Conservation (phyloP, 2,797 vertebrate species). For the Peromyscus attwateri region DNA sequence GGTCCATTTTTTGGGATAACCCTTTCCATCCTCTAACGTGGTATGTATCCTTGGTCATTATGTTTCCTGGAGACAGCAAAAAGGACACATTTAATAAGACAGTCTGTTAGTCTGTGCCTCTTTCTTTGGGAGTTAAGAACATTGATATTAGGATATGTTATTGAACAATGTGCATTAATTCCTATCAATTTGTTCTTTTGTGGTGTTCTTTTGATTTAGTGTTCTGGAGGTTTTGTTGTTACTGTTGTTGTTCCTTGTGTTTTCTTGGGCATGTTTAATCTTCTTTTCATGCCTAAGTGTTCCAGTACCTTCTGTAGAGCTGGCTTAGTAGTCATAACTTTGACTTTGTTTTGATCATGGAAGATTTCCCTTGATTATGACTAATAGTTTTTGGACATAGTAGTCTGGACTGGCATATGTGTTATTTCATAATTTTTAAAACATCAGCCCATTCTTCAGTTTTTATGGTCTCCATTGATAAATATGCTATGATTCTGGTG, state of each 20-base stretch:
- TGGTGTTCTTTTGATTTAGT: neutral
- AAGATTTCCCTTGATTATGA: neutral
- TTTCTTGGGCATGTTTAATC: neutral
- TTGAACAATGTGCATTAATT: neutral
- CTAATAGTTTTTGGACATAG: too few species aligned
- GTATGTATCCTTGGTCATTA: neutral
- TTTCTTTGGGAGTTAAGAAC: neutral
- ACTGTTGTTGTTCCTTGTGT: neutral
- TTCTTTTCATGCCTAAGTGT: neutral
- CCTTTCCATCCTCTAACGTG: neutral
- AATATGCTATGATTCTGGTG: neutral
- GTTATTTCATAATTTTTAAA: neutral
- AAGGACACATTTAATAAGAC: neutral
- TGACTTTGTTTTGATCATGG: neutral
- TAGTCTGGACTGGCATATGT: neutral
- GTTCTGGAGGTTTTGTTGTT: neutral
- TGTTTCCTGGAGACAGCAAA: neutral
- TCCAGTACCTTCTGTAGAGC: neutral
- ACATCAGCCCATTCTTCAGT: neutral
- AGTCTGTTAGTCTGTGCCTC: neutral
- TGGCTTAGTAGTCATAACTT: neutral
- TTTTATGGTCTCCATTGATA: neutral
- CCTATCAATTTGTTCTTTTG: neutral
- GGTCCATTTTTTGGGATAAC: neutral
- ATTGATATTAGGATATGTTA: neutral